Evolutionary conservation across 2,888 invertebrate genomes (phyloP), one percentile per base, ranked within the genome.

Genomic region (Ernsta delagoae): DNA sequence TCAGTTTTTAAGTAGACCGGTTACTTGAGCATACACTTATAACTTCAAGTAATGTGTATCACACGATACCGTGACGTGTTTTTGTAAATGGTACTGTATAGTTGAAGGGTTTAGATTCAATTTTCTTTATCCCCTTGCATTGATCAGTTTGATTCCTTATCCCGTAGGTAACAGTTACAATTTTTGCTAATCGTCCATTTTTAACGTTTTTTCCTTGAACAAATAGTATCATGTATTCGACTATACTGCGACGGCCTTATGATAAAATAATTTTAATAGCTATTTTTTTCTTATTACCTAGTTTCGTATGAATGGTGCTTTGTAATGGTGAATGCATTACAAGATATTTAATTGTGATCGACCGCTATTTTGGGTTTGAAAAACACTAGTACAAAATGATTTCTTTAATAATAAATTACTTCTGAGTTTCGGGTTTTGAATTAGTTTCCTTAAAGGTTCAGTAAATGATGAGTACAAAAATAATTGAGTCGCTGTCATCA

Each of bases 131-230:
- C 7, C 39, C 39, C 39, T 12, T 11, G 60, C 24, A 31, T 11
- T 31, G 31, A 54, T 54, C 24, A 31, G 9, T 54, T 31, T 31
- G 34, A 59, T 57, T 34, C 50, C 63, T 39, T 57, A 7, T 68
- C 81, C 82, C 82, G 77, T 83, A 81, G 80, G 75, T 81, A 78
- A 79, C 71, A 75, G 76, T 75, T 77, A 77, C 79, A 81, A 79
- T 78, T 78, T 82, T 84, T 82, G 82, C 83, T 82, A 79, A 81
- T 78, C 74, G 75, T 75, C 79, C 79, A 81, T 83, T 81, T 82
- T 71, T 73, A 48, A 71, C n/a, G 61, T 61, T 74, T 73, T 78
- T 75, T 76, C 63, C 75, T 76, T 77, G 75, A 75, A 70, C 16
- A 16, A 59, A 43, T 24, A 16, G 41, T 39, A 73, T 85, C 84